Base-by-base conservation (phyloP, 2,888 invertebrate genomes). In the Hypsopygia costalis region DNA sequence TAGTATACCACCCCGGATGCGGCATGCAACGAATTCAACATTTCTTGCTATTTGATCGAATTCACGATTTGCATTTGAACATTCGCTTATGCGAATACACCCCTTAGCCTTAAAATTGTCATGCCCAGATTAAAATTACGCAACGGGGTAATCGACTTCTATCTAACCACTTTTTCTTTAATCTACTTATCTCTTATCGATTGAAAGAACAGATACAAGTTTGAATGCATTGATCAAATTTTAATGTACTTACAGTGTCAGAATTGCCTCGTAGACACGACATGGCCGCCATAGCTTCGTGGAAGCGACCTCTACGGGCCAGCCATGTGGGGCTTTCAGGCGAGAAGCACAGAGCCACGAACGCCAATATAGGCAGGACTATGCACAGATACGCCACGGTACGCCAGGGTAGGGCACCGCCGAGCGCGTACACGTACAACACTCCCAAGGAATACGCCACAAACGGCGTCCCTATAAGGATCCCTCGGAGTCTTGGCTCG, bases 241-340 rank as follows among this genome's bases (percentile, higher is more conserved):
- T n/a, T n/a, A n/a, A n/a, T n/a, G n/a, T 16, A 69, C 90, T 90
- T 32, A 92, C 92, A 34, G 78, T 78, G 11, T 88, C 81, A 40
- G 91, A 87, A 50, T 91, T 90, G 12, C 92, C 93, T 2, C 93
- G 81, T 7, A 93, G 72, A 62, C 91, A 91, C 5, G 88, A 72
- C 59, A 93, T 81, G 3, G 93, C 92, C 28, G 90, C 80, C 81
- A 86, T 86, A 1, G 89, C 89, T 6, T 86, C 85, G 45, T 86
- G 87, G 65, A 89, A 87, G 41, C 90, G 88, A 0, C 91, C 92
- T 34, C 91, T 87, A 11, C 93, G 83, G 1, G 93, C 90, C 37
- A 95, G 79, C 94, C 94, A 95, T 0, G 91, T 92, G 0, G 95
- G 95, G 55, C 93, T 94, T 69, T 95, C 95, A 0, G 94, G 94